These are phyloP conservation scores for Callinectes sapidus DNA, from an alignment of 2,888 invertebrate genomes.

Conservation along the genomic window DNA sequence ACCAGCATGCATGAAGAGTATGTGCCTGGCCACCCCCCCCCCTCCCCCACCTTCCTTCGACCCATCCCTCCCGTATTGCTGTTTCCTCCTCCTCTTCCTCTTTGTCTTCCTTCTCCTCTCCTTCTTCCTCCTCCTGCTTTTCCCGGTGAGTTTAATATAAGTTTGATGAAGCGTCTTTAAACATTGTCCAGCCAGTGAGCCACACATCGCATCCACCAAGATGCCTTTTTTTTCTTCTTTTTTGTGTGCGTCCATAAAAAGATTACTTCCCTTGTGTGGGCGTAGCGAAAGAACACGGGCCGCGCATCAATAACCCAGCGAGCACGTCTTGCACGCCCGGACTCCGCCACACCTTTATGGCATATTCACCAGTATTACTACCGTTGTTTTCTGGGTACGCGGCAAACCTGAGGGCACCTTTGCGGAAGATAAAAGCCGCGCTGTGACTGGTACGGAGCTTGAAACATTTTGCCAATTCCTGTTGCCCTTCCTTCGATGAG, in stretches of 20 bases:
- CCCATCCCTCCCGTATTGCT: background rate
- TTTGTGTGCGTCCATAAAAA: background rate
- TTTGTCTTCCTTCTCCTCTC: background rate
- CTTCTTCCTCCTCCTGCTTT: background rate
- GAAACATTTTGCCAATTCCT: background rate
- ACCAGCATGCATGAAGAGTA: background rate
- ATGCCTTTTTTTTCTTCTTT: too few species aligned
- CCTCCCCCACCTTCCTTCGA: too few species aligned
- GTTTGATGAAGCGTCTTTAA: slow-evolving; percentile 23
- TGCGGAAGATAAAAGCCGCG: background rate
- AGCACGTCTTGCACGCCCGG: background rate
- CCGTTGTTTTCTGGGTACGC: background rate
- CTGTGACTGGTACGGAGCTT: background rate
- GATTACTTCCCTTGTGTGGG: background rate
- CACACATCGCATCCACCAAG: background rate
- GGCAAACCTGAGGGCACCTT: background rate
- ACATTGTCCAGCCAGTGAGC: background rate
- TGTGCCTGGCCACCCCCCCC: too few species aligned
- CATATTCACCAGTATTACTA: slow-evolving; percentile 1
- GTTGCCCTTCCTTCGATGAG: background rate
- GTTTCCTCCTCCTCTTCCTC: background rate
- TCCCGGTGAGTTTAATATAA: background rate
- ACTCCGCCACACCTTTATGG: slow-evolving; percentile 1
- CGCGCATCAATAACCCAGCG: slow-evolving; percentile 2
- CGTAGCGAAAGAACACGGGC: background rate